Base-by-base conservation (phyloP, 2,113 vertebrate genomes). In the Apeltes quadracus region DNA sequence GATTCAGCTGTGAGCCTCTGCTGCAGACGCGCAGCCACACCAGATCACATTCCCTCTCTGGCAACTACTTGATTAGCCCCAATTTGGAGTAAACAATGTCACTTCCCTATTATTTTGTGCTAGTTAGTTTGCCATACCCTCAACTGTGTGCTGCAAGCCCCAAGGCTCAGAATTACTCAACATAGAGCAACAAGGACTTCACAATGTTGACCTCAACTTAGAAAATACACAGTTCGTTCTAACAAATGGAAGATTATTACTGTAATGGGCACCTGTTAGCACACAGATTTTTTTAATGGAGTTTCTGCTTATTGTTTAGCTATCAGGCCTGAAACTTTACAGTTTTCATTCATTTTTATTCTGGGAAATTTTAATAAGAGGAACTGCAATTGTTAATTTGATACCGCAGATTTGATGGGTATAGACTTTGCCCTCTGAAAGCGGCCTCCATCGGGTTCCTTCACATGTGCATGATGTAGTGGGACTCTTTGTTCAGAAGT, bases 41-140 rank as follows among this genome's bases (percentile, higher is more conserved):
- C 9, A 34, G 50, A 34, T 36, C 54, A 54, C 34, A 54, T 59
- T 72, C 13, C 6, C 7, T 55, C 34, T 43, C 39, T 56, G 34
- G 64, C 61, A 48, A 58, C 25, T 29, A 43, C 76, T 63, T 73
- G 69, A 12, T 75, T 61, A 51, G 10, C 46, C 78, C 59, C 36
- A 58, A 61, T 65, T 44, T 55, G 46, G 41, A 58, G 70, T 63
- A 78, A 78, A 87, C 62, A 64, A 69, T 34, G 20, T 75, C 72
- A 62, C 22, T 53, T 69, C 59, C 29, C 58, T 54, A 64, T 79
- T 54, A 36, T 84, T 73, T 44, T 36, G 43, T 36, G 32, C 38
- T 46, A 15, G 38, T 25, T 68, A 61, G 59, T 66, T 57, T 71
- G 13, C 61, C 12, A 39, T 41, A 38, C 32, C 48, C 10, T 69